phyloP scores from a whole-genome alignment of 1,140 invertebrate species.

The Megathymus violae region DNA sequence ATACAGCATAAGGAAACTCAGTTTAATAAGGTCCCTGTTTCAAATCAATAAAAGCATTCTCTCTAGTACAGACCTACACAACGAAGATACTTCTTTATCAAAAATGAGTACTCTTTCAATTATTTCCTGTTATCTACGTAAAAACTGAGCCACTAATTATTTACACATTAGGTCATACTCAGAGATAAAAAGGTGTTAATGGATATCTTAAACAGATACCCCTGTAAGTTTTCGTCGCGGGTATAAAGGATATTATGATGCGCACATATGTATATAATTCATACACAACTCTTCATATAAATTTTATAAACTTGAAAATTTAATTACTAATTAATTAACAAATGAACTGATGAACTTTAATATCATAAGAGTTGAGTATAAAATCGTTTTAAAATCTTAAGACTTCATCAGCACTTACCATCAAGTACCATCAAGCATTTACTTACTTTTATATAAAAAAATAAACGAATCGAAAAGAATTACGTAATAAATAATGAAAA shows the following conservation, averaged over 20 bases:
- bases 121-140: slow-evolving; percentile 49
- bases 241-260: background rate
- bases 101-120: slow-evolving; percentile 39
- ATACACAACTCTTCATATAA: background rate
- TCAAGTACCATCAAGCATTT: too few species aligned
- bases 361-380: too few species aligned
- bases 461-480: too few species aligned
- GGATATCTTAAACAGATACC: slow-evolving; percentile 42
- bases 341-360: too few species aligned
- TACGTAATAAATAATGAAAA: too few species aligned
- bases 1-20: background rate
- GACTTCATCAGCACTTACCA: too few species aligned
- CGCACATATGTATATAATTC: background rate
- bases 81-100: slow-evolving; percentile 37
- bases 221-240: slow-evolving; percentile 19
- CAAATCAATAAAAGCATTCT: slow-evolving; percentile 25
- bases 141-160: slow-evolving; percentile 42
- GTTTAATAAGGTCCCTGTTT: background rate
- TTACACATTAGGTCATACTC: slow-evolving; percentile 45
- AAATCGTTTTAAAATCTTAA: too few species aligned
- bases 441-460: too few species aligned
- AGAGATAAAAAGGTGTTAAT: slow-evolving; percentile 54
- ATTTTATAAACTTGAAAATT: background rate
- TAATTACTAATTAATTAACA: background rate
- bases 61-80: slow-evolving; percentile 34